Evolutionary conservation across 2,113 vertebrate species (phyloP).

Genomic region (Calyptomena viridis): DNA sequence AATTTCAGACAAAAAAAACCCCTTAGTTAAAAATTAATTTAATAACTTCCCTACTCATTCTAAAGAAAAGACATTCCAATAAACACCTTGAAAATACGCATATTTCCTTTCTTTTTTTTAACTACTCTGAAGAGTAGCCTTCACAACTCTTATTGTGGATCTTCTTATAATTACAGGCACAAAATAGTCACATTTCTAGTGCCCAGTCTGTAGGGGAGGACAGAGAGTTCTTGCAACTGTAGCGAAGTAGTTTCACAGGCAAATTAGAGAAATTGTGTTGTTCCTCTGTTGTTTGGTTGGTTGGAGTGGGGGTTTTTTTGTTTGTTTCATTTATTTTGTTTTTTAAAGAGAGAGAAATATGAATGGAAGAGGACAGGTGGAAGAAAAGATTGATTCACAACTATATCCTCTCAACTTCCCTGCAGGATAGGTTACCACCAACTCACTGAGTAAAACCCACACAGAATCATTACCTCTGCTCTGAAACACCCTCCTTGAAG

Average conservation of each 20-base stretch:
- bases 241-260: not conserved
- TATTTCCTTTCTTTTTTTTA: not conserved
- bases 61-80: not conserved
- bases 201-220: not conserved
- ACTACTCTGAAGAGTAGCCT: not conserved
- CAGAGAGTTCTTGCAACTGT: not conserved
- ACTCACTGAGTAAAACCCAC: not conserved
- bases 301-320: not conserved
- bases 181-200: not conserved
- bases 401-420: not conserved
- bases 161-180: not conserved
- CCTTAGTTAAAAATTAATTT: not conserved
- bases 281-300: rapidly evolving
- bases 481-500: not conserved
- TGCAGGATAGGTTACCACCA: not conserved
- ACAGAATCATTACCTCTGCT: not conserved
- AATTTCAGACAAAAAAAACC: not conserved
- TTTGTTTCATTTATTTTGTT: not conserved
- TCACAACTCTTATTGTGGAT: not conserved
- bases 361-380: not conserved
- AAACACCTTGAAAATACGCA: not conserved
- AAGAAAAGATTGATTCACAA: not conserved
- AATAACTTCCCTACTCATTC: not conserved
- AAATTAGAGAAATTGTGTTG: not conserved
- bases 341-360: not conserved